A percentile compares a stretch with the other conserved stretches of the same genome.
These are phyloP conservation scores for Podiceps cristatus DNA, from an alignment of 2,113 vertebrate genomes.

Conservation along the genomic window DNA sequence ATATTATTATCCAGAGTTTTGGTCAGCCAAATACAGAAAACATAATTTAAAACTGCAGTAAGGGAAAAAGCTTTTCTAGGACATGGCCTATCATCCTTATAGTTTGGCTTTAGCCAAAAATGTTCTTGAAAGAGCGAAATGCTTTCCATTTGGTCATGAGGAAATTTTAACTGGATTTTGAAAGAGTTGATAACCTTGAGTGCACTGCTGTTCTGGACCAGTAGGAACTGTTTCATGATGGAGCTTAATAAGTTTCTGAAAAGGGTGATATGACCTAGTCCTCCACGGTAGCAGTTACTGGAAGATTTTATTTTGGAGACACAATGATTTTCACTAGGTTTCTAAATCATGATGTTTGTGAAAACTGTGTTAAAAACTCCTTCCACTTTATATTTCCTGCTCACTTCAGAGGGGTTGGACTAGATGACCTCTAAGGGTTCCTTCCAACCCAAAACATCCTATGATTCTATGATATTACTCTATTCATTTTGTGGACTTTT, in stretches of 20 bases:
- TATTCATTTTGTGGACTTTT: neutral
- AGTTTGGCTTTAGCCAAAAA: neutral
- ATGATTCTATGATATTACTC: neutral
- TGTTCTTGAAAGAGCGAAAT: neutral
- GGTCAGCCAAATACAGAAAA: neutral
- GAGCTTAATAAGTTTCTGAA: neutral
- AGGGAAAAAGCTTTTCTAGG: neutral
- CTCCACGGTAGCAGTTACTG: neutral
- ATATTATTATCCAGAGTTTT: neutral
- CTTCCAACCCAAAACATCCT: too few species aligned
- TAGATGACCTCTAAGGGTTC: too few species aligned
- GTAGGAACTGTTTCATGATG: neutral
- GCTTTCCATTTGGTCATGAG: neutral
- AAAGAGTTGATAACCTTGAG: neutral
- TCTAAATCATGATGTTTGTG: neutral
- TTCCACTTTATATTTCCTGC: neutral
- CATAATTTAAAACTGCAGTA: neutral
- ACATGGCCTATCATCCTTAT: neutral
- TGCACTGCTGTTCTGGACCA: neutral
- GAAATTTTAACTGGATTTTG: neutral
- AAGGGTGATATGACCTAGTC: neutral
- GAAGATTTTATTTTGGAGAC: neutral
- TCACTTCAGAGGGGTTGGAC: too few species aligned
- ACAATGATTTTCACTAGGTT: neutral
- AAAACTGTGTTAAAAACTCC: neutral